Conservation (phyloP, 2,113 vertebrate species). For the Pelecanus crispus region DNA sequence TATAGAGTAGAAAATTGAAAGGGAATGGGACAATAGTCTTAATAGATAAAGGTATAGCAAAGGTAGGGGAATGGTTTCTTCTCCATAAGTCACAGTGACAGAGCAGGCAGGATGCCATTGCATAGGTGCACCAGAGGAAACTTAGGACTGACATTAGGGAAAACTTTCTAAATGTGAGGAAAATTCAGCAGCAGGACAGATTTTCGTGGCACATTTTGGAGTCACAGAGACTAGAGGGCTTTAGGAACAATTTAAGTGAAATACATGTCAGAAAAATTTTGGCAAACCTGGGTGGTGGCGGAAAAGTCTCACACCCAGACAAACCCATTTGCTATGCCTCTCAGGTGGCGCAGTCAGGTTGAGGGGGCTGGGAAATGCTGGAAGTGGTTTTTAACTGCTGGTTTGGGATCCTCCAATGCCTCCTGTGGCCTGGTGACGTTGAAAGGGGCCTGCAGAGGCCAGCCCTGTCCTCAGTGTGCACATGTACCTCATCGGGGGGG, state of each 20-base stretch:
- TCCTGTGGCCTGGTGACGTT: neutral
- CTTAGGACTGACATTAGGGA: neutral
- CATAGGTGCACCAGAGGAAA: neutral
- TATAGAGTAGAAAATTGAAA: neutral
- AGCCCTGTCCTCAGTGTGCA: neutral
- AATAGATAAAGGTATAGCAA: neutral
- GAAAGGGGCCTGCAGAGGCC: neutral
- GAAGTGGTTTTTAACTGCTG: neutral
- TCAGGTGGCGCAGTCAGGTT: accelerated
- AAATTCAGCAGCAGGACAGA: neutral
- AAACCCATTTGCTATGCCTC: neutral
- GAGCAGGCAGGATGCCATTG: neutral
- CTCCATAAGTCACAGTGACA: accelerated
- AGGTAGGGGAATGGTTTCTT: neutral
- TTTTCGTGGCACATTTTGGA: neutral
- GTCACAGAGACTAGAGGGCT: neutral
- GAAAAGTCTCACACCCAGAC: neutral
- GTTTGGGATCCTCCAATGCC: neutral
- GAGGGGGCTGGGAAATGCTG: neutral
- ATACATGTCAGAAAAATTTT: neutral
- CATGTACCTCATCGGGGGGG: accelerated
- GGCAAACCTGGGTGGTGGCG: accelerated
- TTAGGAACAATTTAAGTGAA: neutral
- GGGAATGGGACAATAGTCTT: neutral
- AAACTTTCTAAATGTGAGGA: neutral